Evolutionary conservation across 2,888 invertebrate genomes (phyloP).

Genomic region (Tridacna gigas): DNA sequence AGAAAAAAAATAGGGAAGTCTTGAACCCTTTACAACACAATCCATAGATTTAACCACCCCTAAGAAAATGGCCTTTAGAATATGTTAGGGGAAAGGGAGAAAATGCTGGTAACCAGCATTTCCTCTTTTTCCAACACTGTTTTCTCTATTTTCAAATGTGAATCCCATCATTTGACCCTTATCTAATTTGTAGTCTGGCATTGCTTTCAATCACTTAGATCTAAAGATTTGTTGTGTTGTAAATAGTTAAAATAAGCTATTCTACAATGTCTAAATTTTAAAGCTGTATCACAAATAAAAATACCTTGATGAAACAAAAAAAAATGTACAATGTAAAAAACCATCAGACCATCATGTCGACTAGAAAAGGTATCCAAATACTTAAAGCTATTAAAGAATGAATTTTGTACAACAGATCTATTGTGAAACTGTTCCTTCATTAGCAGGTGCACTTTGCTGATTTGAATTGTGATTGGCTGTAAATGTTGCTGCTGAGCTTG

Average conservation of each 20-base stretch:
- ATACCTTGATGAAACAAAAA: no score
- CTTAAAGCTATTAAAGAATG: no score
- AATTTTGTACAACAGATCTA: neutral
- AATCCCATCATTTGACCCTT: neutral
- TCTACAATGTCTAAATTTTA: no score
- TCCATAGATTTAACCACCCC: no score
- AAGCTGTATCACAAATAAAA: no score
- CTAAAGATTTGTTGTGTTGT: neutral
- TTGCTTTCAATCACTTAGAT: neutral
- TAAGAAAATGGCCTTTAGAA: neutral
- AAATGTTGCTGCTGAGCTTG: slow-evolving; percentile 35
- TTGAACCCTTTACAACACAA: no score
- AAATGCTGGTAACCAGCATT: neutral
- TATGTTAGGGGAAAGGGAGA: neutral
- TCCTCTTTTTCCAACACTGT: neutral
- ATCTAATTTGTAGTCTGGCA: neutral
- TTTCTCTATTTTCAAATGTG: neutral
- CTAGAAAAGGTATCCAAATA: no score
- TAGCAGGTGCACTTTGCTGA: slow-evolving; percentile 28
- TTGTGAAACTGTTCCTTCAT: slow-evolving; percentile 20
- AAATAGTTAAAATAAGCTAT: neutral
- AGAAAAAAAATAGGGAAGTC: no score
- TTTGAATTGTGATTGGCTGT: slow-evolving; percentile 47
- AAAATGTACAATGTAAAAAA: no score
- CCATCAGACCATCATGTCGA: no score